Evolutionary conservation across 1,140 invertebrate species (phyloP).

Genomic region (Plutomurus gul): DNA sequence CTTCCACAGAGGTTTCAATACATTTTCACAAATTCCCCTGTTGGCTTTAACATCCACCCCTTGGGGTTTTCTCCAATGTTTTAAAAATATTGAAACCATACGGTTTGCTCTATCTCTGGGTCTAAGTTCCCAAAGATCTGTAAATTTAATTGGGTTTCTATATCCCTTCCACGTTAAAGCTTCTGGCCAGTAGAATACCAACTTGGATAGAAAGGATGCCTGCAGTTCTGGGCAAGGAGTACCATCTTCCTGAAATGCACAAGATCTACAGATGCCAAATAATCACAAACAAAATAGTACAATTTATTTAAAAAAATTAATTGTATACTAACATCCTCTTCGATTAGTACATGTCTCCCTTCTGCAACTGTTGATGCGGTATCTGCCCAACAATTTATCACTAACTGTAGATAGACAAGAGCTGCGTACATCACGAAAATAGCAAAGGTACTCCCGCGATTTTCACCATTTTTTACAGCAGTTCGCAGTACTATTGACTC

Average conservation of each 20-base stretch:
- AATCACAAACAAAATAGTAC: neutral
- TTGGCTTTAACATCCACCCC: slow-evolving; percentile 62
- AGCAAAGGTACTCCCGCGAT: neutral
- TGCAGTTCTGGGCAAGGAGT: neutral
- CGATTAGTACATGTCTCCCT: neutral
- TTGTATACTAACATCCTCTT: neutral
- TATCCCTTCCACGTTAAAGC: slow-evolving; percentile 62
- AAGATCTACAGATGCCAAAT: neutral
- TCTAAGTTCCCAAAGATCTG: slow-evolving; percentile 89
- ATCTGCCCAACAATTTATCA: slow-evolving; percentile 83
- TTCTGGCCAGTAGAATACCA: neutral
- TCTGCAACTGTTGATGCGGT: slow-evolving; percentile 64
- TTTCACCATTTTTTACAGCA: slow-evolving; percentile 40
- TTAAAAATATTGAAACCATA: slow-evolving; percentile 82
- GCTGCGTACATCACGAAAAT: slow-evolving; percentile 66
- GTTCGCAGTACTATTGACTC: slow-evolving; percentile 74
- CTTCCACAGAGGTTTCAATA: slow-evolving; percentile 59
- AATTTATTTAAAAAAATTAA: neutral
- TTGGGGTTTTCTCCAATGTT: slow-evolving; percentile 70
- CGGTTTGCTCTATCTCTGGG: slow-evolving; percentile 76
- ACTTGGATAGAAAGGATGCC: neutral
- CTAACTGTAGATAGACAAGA: slow-evolving; percentile 70
- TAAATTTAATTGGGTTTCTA: slow-evolving; percentile 74
- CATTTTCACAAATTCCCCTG: slow-evolving; percentile 47
- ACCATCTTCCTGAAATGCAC: neutral